phyloP scores from a whole-genome alignment of 2,113 vertebrate species.

The Hydropotes inermis region DNA sequence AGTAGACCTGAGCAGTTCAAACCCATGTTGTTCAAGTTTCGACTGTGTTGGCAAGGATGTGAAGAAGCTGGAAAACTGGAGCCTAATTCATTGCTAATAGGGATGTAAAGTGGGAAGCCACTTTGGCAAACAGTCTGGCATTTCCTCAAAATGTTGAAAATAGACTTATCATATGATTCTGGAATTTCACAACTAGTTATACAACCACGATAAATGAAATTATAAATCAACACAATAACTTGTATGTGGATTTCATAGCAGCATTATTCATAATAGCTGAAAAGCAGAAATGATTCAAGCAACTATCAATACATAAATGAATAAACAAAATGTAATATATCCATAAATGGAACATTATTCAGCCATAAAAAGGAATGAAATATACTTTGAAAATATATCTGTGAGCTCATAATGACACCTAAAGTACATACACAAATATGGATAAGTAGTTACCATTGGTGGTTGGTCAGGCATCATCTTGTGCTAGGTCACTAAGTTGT shows the following conservation, averaged over 20 bases:
- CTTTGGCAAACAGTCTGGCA: background rate
- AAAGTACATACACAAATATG: background rate
- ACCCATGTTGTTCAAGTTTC: background rate
- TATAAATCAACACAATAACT: background rate
- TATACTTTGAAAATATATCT: background rate
- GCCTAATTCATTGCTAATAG: background rate
- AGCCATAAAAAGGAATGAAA: background rate
- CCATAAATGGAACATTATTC: background rate
- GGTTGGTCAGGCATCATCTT: background rate
- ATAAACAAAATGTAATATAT: background rate
- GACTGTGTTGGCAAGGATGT: background rate
- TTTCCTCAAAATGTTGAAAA: background rate
- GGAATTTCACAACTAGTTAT: background rate
- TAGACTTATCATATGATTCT: background rate
- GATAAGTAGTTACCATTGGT: background rate
- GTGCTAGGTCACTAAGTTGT: background rate
- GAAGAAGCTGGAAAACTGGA: background rate
- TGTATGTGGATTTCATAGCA: background rate
- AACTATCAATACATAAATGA: background rate
- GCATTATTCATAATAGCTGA: background rate
- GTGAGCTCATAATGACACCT: background rate
- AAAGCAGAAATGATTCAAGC: background rate
- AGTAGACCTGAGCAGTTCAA: background rate
- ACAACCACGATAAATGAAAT: background rate
- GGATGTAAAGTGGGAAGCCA: background rate